Evolutionary conservation across 1,140 invertebrate species (phyloP), one percentile per base, ranked within the genome.

Genomic region (Cydia splendana): DNA sequence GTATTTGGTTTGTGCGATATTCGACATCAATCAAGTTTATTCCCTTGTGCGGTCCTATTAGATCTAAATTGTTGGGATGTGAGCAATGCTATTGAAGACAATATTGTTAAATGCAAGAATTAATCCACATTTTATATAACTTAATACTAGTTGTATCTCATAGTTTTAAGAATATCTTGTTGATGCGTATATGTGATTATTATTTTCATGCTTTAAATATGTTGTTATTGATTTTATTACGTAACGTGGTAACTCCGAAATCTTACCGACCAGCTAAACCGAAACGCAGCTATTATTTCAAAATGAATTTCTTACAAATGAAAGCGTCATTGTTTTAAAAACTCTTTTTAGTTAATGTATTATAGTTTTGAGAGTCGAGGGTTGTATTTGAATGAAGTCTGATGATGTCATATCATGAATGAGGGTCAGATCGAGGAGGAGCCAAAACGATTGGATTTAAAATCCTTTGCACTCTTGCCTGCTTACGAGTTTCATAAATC

Each of bases 91-190:
- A 91, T 84, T 84, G 83, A 90, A 87, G 91, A 93, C 91, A 92
- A 92, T 93, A 93, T 92, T 92, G 89, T 91, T 92, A 83, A 88
- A 91, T 81, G 84, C 88, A 89, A 88, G 83, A 83, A 84, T 83
- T 91, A 85, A 85, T 90, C 84, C 88, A 93, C 88, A 88, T 89
- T 93, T 90, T 91, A 89, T 89, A 89, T 88, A 85, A 77, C 85
- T 87, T 88, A 88, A 85, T 89, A 87, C 81, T 89, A 88, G 85
- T 85, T 89, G 79, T 85, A 91, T 90, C 76, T 86, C 69, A 79
- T 90, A 91, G 82, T 71, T 76, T 79, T 90, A 89, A 88, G 85
- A 78, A 85, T 80, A 82, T 82, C 79, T 84, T 86, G 84, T 88
- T 88, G 34, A 71, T 38, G 67, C 67, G 45, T 75, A 53, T 18